These are phyloP conservation scores for Drosophila persimilis DNA, from an alignment of 1,140 invertebrate species.

Conservation along the genomic window DNA sequence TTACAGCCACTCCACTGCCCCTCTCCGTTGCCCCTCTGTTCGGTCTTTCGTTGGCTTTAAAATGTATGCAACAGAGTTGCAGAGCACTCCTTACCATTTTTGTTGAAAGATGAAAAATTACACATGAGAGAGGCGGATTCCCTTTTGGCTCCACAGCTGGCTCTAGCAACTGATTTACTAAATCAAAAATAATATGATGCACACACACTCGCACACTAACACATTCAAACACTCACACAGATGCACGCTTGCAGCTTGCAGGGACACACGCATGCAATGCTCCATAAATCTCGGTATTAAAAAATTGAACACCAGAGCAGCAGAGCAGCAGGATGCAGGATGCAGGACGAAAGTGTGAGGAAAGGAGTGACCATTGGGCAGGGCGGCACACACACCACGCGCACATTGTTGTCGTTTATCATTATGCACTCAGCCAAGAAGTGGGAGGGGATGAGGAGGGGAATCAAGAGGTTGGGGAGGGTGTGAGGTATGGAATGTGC, in stretches of 20 bases:
- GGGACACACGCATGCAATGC: constrained; percentile 11
- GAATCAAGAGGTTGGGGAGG: too few relatives aligned
- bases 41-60: too few relatives aligned
- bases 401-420: constrained; percentile 44
- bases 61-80: constrained; percentile 6
- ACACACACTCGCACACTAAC: constrained; percentile 1
- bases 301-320: constrained; percentile 43
- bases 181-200: constrained; percentile 63
- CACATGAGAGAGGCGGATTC: constrained; percentile 21
- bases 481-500: constrained; percentile 40
- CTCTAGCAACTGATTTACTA: constrained; percentile 47
- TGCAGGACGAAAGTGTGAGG: background rate
- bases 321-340: background rate
- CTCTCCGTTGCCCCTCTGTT: too few relatives aligned
- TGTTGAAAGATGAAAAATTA: constrained; percentile 23
- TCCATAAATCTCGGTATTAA: constrained; percentile 68
- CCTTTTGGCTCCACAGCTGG: constrained; percentile 29
- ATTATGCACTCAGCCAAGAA: constrained; percentile 3
- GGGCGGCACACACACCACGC: constrained; percentile 14
- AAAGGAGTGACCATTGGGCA: constrained; percentile 42
- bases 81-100: background rate
- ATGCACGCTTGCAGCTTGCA: background rate
- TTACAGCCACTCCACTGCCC: too few relatives aligned
- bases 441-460: background rate
- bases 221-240: constrained; percentile 4